These are phyloP conservation scores for Ectobius pallidus DNA, from an alignment of 2,888 invertebrate species.

Conservation along the genomic window DNA sequence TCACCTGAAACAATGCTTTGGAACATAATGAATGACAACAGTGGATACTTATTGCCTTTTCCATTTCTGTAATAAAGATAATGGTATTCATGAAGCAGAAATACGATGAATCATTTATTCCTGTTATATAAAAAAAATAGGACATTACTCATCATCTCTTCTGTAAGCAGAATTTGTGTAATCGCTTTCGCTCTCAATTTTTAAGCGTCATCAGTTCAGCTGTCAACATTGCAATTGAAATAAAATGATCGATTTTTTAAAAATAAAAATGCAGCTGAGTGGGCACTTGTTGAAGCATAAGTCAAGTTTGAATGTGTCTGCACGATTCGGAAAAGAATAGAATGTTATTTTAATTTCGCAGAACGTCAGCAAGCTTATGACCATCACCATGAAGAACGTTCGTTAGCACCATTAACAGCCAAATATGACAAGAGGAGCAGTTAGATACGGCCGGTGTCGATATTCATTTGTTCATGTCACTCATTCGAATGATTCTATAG, in stretches of 20 bases:
- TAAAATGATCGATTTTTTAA: conserved; percentile 13
- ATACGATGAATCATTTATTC: no score
- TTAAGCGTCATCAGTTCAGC: background rate
- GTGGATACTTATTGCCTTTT: no score
- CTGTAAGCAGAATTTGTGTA: background rate
- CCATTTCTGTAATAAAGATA: no score
- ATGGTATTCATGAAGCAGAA: no score
- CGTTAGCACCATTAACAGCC: conserved; percentile 1
- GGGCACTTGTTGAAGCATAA: conserved; percentile 19
- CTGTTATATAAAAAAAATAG: no score
- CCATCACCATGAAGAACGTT: no score
- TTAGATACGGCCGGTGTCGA: conserved; percentile 8
- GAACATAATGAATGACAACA: no score
- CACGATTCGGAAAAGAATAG: conserved; percentile 13
- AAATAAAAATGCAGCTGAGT: conserved; percentile 6
- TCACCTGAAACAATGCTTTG: no score
- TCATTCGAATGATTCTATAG: conserved; percentile 13
- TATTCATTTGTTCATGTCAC: conserved; percentile 34
- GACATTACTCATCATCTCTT: background rate
- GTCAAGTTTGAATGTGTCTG: conserved; percentile 9
- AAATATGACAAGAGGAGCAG: background rate
- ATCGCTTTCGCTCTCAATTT: background rate
- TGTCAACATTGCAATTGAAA: conserved; percentile 7
- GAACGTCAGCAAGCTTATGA: background rate
- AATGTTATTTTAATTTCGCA: conserved; percentile 12